Evolutionary conservation across 1,140 invertebrate species (phyloP), one percentile per base, ranked within the genome.

Genomic region (Adelges cooleyi): DNA sequence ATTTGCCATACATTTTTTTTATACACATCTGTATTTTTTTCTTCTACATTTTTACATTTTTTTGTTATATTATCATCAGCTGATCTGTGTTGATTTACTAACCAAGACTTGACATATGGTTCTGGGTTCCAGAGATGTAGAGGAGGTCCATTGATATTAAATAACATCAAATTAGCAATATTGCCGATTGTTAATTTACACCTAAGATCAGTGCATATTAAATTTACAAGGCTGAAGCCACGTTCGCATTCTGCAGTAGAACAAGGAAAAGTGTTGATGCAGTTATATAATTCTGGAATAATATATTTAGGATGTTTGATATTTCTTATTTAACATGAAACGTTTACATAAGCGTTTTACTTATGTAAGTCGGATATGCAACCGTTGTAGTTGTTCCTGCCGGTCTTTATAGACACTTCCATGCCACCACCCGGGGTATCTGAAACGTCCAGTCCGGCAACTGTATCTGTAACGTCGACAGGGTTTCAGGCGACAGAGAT

Each of bases 31-130:
- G 11, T 49, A 49, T 49, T 13, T 49, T 49, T 13, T 10, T 48
- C n/a, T n/a, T n/a, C 17, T 18, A 23, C 25, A 49, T 6, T 25
- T 18, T 49, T 49, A 49, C 11, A 11, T 13, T 22, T 13, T 49
- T 49, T 49, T 49, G 46, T 10, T 49, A 18, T 49, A 25, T 6
- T 49, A 49, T 49, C 20, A 49, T 49, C 46, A 10, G 46, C 46
- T 49, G 46, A 23, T 25, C 46, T 49, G 46, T 49, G 46, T 49
- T 49, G 46, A 49, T 49, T 49, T 10, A 49, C 46, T 13, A 49
- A 23, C 20, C 18, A 49, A 49, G 3, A 10, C 11, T 23, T 49
- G 2, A 49, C 20, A 49, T 23, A 49, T 1, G 20, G 13, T 49
- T 49, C 46, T 49, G 46, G 46, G 22, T 49, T 49, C 46, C 20